Base-by-base conservation (phyloP, 1,140 invertebrate species). In the Megathymus violae region DNA sequence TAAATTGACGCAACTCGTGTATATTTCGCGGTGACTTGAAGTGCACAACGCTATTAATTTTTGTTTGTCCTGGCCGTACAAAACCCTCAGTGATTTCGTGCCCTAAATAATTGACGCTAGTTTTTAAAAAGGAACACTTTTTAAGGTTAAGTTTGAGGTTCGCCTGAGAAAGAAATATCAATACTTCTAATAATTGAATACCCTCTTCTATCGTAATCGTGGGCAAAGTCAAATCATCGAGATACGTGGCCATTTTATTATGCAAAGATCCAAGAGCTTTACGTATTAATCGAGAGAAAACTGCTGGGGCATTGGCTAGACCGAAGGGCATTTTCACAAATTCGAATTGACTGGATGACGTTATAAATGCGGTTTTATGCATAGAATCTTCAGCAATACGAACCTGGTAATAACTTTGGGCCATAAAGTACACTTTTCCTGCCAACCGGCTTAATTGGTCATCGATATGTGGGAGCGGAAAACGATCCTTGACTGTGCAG, bases 301-400 rank as follows among this genome's bases (percentile, higher is more conserved):
- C 43, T 22, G 43, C 43, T 4, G 43, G 43, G 2, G 43, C 43
- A 5, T 71, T 71, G 3, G 43, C 15, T 16, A 79, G 34, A 0
- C 72, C 77, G 62, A 80, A 80, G 1, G 75, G 75, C 63, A 74
- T 71, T 34, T 51, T 67, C n/a, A n/a, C n/a, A n/a, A n/a, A n/a
- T n/a, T n/a, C n/a, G n/a, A n/a, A n/a, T n/a, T n/a, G n/a, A n/a
- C n/a, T n/a, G n/a, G n/a, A n/a, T n/a, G n/a, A n/a, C n/a, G n/a
- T n/a, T n/a, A n/a, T n/a, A n/a, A n/a, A n/a, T n/a, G n/a, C n/a
- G n/a, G n/a, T n/a, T n/a, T n/a, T n/a, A n/a, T n/a, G n/a, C n/a
- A n/a, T n/a, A n/a, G n/a, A n/a, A n/a, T n/a, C n/a, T n/a, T n/a
- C n/a, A n/a, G n/a, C n/a, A n/a, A n/a, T n/a, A n/a, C n/a, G n/a